phyloP scores from a whole-genome alignment of 2,888 invertebrate species.

The Agrilus mali region DNA sequence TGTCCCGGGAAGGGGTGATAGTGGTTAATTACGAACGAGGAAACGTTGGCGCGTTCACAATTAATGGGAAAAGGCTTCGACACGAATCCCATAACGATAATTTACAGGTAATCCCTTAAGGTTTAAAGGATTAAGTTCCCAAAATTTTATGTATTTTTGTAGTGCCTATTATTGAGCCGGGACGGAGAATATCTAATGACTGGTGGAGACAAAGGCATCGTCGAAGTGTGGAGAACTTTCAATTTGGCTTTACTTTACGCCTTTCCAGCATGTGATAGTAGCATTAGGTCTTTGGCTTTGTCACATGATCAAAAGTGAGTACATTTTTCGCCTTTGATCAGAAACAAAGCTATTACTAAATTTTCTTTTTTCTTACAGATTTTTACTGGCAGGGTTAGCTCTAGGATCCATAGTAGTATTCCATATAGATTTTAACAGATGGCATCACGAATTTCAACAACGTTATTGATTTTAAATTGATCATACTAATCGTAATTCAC shows the following conservation, averaged over 20 bases:
- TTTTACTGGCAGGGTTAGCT: constrained; percentile 90
- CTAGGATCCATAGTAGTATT: constrained; percentile 97
- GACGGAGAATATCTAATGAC: constrained; percentile 99
- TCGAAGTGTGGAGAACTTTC: constrained; percentile 97
- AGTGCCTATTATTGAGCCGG: constrained; percentile 87
- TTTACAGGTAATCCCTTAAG: constrained; percentile 58
- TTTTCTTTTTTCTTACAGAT: constrained; percentile 47
- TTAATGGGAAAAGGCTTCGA: constrained; percentile 81
- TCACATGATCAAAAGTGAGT: constrained; percentile 97
- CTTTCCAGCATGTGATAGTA: constrained; percentile 93
- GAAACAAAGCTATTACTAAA: too few species aligned
- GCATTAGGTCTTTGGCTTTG: constrained; percentile 86
- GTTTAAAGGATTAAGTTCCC: background rate
- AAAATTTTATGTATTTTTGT: constrained; percentile 19
- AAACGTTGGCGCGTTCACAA: constrained; percentile 85
- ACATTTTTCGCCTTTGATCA: background rate
- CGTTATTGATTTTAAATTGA: constrained; percentile 49
- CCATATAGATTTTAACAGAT: constrained; percentile 98
- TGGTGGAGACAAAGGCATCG: constrained; percentile 92
- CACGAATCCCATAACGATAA: constrained; percentile 90
- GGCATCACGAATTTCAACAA: constrained; percentile 95
- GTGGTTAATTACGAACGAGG: constrained; percentile 89
- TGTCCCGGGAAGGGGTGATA: constrained; percentile 93
- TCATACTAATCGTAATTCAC: background rate
- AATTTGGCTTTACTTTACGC: constrained; percentile 94